Evolutionary conservation across 1,140 invertebrate genomes (phyloP), one percentile per base, ranked within the genome.

Genomic region (Helicorthomorpha holstii): DNA sequence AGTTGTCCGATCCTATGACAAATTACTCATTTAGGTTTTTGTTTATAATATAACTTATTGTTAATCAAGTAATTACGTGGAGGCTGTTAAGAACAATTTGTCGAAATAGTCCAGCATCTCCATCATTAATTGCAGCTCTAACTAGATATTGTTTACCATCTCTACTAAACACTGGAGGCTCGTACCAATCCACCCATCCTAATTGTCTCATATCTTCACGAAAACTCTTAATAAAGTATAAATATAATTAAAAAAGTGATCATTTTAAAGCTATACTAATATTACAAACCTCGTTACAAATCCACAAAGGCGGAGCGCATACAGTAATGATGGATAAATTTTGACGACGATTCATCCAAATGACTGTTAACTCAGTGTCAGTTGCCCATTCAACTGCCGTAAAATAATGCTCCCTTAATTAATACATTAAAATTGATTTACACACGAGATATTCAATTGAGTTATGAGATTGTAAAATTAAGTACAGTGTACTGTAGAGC

Each of bases 371-470:
- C 68, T 89, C 81, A 0, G 78, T 81, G 24, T 79, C 68, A 48
- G 81, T 84, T 46, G 89, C 78, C 90, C 90, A 95, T 26, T 80
- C 78, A 2, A 87, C 85, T 24, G 82, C 81, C 38, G 85, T 89
- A 61, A 95, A 83, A 66, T 95, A 94, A 69, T 90, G 82, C 56
- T 94, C 89, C 52, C 90, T 95, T n/a, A n/a, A n/a, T n/a, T n/a
- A n/a, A n/a, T n/a, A n/a, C n/a, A n/a, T n/a, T n/a, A n/a, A n/a
- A n/a, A n/a, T n/a, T n/a, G n/a, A n/a, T n/a, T n/a, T n/a, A n/a
- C n/a, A n/a, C n/a, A n/a, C n/a, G n/a, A n/a, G n/a, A n/a, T n/a
- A n/a, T n/a, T n/a, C n/a, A n/a, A n/a, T n/a, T n/a, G n/a, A n/a
- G n/a, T n/a, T n/a, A n/a, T n/a, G n/a, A n/a, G n/a, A n/a, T n/a